phyloP scores from a whole-genome alignment of 2,888 invertebrate genomes.

The Agrochola macilenta region DNA sequence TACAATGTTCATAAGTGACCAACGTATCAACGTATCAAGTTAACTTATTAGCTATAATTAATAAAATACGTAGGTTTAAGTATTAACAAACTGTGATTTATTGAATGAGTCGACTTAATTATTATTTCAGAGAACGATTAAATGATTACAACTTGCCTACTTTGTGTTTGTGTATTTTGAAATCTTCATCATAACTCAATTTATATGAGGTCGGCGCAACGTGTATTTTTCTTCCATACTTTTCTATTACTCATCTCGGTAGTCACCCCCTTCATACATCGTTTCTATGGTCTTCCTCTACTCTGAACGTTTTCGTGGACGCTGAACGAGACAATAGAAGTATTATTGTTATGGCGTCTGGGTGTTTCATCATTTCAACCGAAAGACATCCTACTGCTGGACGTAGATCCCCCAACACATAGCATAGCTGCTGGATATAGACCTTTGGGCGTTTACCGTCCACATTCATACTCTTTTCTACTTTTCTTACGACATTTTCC shows the following conservation, averaged over 20 bases:
- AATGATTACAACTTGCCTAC: conserved; percentile 57
- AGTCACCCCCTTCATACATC: not conserved
- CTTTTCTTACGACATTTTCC: not conserved
- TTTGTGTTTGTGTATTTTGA: conserved; percentile 1
- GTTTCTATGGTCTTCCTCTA: not conserved
- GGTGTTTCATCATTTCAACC: too few relatives aligned
- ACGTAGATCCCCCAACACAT: too few relatives aligned
- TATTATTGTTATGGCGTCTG: too few relatives aligned
- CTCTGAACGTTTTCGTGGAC: not conserved
- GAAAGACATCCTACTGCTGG: too few relatives aligned
- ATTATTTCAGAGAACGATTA: conserved; percentile 59
- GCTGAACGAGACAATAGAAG: not conserved
- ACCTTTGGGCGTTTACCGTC: too few relatives aligned
- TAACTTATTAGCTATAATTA: conserved; percentile 54
- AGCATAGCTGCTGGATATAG: too few relatives aligned
- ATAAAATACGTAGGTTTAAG: conserved; percentile 65
- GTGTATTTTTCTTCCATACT: not conserved
- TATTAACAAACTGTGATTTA: conserved; percentile 84
- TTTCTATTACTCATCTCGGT: not conserved
- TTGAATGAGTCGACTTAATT: conserved; percentile 72
- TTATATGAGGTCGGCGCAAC: not conserved
- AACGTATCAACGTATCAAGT: conserved; percentile 32
- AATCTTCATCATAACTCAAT: not conserved
- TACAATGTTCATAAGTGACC: conserved; percentile 40
- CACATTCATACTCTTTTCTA: not conserved